Evolutionary conservation across 2,888 invertebrate genomes (phyloP).

Genomic region (Onthophagus sagittarius): DNA sequence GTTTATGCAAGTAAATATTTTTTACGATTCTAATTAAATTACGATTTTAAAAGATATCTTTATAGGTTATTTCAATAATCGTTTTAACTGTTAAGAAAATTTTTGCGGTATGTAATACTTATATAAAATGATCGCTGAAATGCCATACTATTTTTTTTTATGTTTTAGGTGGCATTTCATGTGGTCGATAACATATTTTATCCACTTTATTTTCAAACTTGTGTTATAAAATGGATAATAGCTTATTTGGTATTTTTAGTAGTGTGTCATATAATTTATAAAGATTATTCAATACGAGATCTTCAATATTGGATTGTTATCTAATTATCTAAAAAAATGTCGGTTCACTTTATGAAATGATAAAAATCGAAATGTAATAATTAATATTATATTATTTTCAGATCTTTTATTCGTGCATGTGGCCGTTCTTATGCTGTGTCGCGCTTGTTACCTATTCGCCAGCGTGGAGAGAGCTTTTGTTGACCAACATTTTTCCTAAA

Average conservation of each 20-base stretch:
- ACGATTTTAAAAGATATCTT: background rate
- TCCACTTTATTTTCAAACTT: too few species aligned
- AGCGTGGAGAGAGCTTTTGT: conserved; percentile 26
- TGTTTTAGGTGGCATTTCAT: conserved; percentile 21
- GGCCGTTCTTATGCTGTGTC: conserved; percentile 30
- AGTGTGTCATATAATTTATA: too few species aligned
- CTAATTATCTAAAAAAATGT: background rate
- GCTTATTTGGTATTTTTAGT: too few species aligned
- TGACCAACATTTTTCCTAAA: conserved; percentile 28
- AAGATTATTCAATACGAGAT: too few species aligned
- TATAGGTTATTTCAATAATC: background rate
- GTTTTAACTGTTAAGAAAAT: too few species aligned
- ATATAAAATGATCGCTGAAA: background rate
- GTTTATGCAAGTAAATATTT: conserved; percentile 28
- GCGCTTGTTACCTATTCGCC: conserved; percentile 27
- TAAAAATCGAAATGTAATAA: background rate
- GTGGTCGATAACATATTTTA: background rate
- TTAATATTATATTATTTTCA: conserved; percentile 14
- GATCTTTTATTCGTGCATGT: conserved; percentile 31
- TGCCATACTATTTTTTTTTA: conserved; percentile 15
- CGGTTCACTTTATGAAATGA: too few species aligned
- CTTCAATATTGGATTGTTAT: background rate
- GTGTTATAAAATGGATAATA: too few species aligned
- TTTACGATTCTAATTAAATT: background rate
- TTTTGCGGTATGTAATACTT: too few species aligned